Percentiles rank a stretch among this genome's conserved stretches.
Evolutionary conservation across 2,113 vertebrate genomes (phyloP).

Genomic region (Calyptomena viridis): DNA sequence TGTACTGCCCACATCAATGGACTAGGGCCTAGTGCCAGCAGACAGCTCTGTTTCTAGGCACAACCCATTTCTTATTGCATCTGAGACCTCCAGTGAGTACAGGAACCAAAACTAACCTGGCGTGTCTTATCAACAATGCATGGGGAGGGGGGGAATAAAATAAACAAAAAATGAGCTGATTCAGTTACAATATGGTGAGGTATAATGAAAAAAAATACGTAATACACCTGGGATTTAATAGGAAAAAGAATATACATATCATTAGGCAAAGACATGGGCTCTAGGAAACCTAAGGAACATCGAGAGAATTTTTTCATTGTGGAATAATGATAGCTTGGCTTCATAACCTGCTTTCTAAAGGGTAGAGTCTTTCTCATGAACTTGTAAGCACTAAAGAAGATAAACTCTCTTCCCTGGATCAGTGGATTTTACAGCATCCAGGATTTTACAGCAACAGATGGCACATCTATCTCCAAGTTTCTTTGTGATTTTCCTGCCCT

Average conservation of each 20-base stretch:
- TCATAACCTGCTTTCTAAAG: not conserved
- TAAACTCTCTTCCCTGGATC: not conserved
- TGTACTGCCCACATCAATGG: not conserved
- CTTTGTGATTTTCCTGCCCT: not conserved
- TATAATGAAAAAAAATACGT: not conserved
- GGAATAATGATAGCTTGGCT: not conserved
- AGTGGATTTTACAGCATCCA: not conserved
- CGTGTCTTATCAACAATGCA: not conserved
- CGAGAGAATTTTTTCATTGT: not conserved
- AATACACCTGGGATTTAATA: not conserved
- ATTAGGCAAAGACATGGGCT: not conserved
- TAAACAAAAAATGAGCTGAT: not conserved
- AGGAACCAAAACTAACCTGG: not conserved
- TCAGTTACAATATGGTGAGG: not conserved
- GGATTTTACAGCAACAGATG: conserved; percentile 1
- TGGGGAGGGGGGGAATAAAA: not conserved
- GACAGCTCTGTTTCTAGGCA: not conserved
- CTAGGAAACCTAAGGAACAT: not conserved
- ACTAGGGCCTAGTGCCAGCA: not conserved
- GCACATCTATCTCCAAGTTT: not conserved
- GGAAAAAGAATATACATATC: not conserved
- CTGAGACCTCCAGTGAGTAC: not conserved
- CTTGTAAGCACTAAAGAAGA: not conserved
- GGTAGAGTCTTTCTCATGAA: not conserved
- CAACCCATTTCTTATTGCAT: not conserved